Evolutionary conservation across 2,888 invertebrate species (phyloP), one percentile per base, ranked within the genome.

Genomic region (Ceraclea dissimilis): DNA sequence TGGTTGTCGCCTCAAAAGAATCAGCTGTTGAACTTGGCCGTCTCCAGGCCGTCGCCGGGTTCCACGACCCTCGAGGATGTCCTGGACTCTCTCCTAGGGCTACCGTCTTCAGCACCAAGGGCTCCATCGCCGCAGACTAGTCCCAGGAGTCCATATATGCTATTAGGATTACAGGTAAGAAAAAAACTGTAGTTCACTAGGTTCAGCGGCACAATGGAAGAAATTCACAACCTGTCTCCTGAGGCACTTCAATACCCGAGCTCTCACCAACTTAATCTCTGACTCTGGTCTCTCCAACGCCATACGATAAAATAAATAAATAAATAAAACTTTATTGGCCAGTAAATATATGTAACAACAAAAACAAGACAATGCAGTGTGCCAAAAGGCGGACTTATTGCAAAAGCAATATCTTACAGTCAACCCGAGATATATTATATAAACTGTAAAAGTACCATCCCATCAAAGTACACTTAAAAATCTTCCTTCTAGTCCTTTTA

Each of bases 41-140:
- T 80, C 66, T 75, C 81, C 67, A 79, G 81, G 69, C 85, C 85
- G 63, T 86, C 87, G 68, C 86, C 87, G 50, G 85, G 88, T 68
- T 89, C 89, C 65, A 89, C 92, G 59, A 94, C 93, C 64, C 79
- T 94, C 70, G 93, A 94, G 80, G 93, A 94, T 79, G 93, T 94
- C 64, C 80, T 94, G 75, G 92, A 94, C 75, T 91, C 93, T 63
- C 84, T 94, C 65, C 84, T 94, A 74, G 91, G 93, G 69, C 82
- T 92, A 69, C 88, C 92, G 68, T 82, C 87, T 63, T 75, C 79
- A 66, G 81, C 84, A 65, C 83, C 87, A 67, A 81, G 87, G 70
- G 86, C 88, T 69, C 86, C 89, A 66, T 90, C 90, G 80, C 77
- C 78, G 63, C 77, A 77, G 66, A 76, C 76, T 59, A 78, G 78